phyloP scores from a whole-genome alignment of 2,113 vertebrate species.

The Nannobrachium achirus region DNA sequence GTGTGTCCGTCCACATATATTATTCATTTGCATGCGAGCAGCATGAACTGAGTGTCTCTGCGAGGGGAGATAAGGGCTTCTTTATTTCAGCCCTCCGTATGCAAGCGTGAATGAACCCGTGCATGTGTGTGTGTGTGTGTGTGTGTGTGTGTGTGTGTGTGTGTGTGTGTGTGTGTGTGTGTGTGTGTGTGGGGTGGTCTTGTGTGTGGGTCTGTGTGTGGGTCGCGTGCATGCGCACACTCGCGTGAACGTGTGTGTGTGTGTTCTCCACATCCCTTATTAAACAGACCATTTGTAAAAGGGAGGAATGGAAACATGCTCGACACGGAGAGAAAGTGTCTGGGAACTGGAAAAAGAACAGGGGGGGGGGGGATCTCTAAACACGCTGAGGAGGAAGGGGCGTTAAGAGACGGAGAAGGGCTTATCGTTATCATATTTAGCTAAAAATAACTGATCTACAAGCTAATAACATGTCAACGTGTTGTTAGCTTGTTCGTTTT shows the following conservation, averaged over 20 bases:
- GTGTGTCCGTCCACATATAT: conserved; percentile 62
- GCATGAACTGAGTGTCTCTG: conserved; percentile 76
- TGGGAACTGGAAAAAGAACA: conserved; percentile 34
- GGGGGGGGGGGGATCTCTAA: conserved; percentile 8
- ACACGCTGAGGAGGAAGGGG: conserved; percentile 22
- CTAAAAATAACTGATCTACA: too few species aligned
- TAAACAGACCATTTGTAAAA: conserved; percentile 58
- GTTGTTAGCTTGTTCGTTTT: too few species aligned
- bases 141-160: not conserved
- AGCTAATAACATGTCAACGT: too few species aligned
- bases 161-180: not conserved
- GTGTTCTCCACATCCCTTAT: conserved; percentile 55
- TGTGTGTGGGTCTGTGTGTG: not conserved
- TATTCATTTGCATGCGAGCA: conserved; percentile 77
- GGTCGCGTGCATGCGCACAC: too few species aligned
- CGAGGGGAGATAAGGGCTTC: conserved; percentile 71
- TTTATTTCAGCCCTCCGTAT: conserved; percentile 65
- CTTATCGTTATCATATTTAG: conserved; percentile 49
- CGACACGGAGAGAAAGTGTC: conserved; percentile 28
- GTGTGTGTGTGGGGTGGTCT: not conserved
- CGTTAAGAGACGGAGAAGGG: conserved; percentile 19
- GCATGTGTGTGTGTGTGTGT: conserved; percentile 1
- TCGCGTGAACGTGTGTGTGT: too few species aligned
- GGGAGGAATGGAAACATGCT: conserved; percentile 32
- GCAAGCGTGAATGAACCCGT: conserved; percentile 43